Conservation (phyloP, 2,113 vertebrate species). For the Ardeotis arabs region DNA sequence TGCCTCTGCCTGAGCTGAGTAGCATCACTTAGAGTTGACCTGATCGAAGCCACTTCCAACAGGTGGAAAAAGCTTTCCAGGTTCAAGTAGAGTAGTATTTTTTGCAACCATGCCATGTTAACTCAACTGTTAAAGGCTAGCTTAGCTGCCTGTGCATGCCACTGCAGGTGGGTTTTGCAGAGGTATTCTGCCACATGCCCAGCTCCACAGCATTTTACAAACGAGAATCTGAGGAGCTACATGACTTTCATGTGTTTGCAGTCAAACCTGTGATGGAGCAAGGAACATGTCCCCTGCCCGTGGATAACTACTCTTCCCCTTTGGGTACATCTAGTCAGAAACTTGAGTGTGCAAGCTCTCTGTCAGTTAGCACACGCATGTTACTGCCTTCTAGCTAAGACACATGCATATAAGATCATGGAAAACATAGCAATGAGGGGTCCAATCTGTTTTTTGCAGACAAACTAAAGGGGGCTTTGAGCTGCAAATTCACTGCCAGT, state of each 20-base stretch:
- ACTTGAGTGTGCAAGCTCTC: neutral
- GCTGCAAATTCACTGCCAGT: neutral
- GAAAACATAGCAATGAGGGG: neutral
- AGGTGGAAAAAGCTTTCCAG: neutral
- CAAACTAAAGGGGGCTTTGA: neutral
- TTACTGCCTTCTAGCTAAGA: neutral
- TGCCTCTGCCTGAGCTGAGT: neutral
- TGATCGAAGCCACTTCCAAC: neutral
- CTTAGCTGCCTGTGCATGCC: neutral
- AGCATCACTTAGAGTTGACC: neutral
- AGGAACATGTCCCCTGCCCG: neutral
- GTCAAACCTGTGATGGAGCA: neutral
- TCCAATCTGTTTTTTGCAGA: neutral
- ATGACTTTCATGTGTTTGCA: neutral
- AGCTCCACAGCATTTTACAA: neutral
- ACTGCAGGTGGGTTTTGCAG: neutral
- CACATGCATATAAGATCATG: neutral
- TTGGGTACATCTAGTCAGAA: neutral
- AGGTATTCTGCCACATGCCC: neutral
- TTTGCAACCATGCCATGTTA: neutral
- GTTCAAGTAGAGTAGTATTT: neutral
- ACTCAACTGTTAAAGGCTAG: neutral
- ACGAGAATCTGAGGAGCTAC: neutral
- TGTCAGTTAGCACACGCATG: neutral
- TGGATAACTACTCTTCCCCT: neutral